phyloP scores from a whole-genome alignment of 2,888 invertebrate species.

The Eustalomyia histrio region DNA sequence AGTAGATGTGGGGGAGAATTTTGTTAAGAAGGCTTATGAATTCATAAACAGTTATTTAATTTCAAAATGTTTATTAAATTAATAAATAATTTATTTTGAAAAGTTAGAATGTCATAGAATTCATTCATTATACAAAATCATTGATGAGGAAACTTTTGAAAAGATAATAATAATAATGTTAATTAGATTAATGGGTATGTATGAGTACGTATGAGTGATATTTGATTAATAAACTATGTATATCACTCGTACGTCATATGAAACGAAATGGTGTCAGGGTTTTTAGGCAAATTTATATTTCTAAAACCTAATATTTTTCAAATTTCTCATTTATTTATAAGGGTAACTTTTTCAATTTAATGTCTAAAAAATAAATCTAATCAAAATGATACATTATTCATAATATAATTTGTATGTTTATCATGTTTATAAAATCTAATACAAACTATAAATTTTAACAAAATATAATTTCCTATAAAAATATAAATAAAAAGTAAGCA shows the following conservation, averaged over 20 bases:
- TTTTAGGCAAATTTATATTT: neutral
- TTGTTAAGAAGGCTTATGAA: neutral
- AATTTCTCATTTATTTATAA: neutral
- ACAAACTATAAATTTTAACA: conserved; percentile 1
- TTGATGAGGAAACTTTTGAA: neutral
- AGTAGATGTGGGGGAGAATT: neutral
- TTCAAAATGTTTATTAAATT: conserved; percentile 10
- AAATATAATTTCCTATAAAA: conserved; percentile 34
- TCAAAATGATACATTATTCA: conserved; percentile 33
- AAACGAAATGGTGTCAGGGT: neutral
- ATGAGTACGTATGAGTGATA: neutral
- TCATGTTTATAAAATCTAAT: conserved; percentile 16
- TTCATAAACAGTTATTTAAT: conserved; percentile 27
- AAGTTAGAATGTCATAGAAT: conserved; percentile 2
- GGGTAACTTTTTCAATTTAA: neutral
- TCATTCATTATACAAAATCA: neutral
- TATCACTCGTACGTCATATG: neutral
- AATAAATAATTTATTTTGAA: conserved; percentile 16
- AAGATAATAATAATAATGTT: neutral
- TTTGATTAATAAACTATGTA: neutral
- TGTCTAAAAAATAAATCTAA: neutral
- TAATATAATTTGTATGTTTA: conserved; percentile 12
- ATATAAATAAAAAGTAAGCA: conserved; percentile 11
- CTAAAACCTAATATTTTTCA: neutral
- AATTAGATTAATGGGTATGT: neutral